These are phyloP conservation scores for Ceratotherium simum DNA, from an alignment of 2,113 vertebrate genomes.

Conservation along the genomic window DNA sequence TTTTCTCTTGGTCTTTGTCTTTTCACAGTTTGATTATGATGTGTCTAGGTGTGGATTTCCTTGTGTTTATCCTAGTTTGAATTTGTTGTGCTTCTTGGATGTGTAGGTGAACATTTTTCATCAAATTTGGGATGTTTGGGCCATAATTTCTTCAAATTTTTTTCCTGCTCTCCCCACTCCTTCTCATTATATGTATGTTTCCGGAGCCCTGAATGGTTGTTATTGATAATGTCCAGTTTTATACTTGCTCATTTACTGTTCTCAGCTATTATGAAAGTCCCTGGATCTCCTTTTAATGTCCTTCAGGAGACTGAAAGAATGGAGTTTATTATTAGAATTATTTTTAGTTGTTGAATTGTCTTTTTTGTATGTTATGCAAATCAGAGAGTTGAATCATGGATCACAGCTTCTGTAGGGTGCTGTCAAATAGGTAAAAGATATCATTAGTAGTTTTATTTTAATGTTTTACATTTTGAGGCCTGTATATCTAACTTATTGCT, in stretches of 20 bases:
- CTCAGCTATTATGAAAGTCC: not conserved
- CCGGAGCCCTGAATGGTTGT: not conserved
- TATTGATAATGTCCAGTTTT: not conserved
- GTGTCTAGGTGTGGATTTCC: not conserved
- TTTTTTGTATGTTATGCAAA: not conserved
- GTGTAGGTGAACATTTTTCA: slow-evolving; percentile 18
- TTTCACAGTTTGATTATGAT: not conserved
- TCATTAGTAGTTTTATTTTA: not conserved
- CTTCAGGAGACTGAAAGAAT: not conserved
- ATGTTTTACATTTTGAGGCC: not conserved
- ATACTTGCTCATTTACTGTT: not conserved
- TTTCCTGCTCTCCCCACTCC: not conserved
- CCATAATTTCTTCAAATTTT: not conserved
- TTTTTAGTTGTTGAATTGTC: not conserved
- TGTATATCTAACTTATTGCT: not conserved
- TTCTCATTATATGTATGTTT: not conserved
- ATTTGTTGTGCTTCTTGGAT: not conserved
- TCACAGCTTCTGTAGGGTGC: not conserved
- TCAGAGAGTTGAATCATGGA: not conserved
- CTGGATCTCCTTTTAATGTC: not conserved
- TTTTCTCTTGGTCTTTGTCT: not conserved
- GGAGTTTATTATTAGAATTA: not conserved
- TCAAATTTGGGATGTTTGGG: not conserved
- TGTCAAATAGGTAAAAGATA: slow-evolving; percentile 10
- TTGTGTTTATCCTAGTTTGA: not conserved